Evolutionary conservation across 2,888 invertebrate species (phyloP).

Genomic region (Monopis laevigella): DNA sequence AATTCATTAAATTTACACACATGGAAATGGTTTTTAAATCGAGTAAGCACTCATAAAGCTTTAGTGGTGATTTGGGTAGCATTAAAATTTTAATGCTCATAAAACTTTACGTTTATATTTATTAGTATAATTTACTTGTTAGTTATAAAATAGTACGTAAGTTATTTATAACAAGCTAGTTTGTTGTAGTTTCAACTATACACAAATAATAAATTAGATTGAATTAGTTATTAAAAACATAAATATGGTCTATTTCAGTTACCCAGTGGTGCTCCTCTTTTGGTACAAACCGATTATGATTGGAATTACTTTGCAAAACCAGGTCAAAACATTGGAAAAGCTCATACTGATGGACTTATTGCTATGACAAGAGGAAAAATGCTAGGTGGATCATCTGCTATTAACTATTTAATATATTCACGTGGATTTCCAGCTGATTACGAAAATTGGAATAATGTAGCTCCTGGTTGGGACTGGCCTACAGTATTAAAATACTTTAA

Average conservation of each 20-base stretch:
- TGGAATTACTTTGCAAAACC: conserved; percentile 6
- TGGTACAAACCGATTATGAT: conserved; percentile 4
- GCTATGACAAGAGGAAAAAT: conserved; percentile 9
- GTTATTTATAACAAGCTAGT: too few species aligned
- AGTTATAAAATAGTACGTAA: too few species aligned
- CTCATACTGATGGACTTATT: conserved; percentile 1
- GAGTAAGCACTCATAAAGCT: too few species aligned
- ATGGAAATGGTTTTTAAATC: too few species aligned
- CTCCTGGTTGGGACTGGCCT: conserved; percentile 10
- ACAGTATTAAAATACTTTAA: conserved; percentile 14
- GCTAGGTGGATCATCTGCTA: conserved; percentile 12
- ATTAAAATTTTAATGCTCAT: too few species aligned
- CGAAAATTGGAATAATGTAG: conserved; percentile 8
- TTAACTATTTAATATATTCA: conserved; percentile 10
- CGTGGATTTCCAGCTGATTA: conserved; percentile 12
- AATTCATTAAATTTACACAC: too few species aligned
- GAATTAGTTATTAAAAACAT: too few species aligned
- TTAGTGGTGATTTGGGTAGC: too few species aligned
- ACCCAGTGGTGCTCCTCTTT: conserved; percentile 2
- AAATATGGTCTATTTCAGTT: conserved; percentile 1
- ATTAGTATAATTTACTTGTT: too few species aligned
- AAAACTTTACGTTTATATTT: too few species aligned
- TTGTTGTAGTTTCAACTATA: too few species aligned
- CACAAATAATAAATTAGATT: too few species aligned
- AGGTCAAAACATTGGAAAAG: neutral